These are phyloP conservation scores for Dicerorhinus sumatrensis DNA, from an alignment of 2,113 vertebrate species.

Conservation along the genomic window DNA sequence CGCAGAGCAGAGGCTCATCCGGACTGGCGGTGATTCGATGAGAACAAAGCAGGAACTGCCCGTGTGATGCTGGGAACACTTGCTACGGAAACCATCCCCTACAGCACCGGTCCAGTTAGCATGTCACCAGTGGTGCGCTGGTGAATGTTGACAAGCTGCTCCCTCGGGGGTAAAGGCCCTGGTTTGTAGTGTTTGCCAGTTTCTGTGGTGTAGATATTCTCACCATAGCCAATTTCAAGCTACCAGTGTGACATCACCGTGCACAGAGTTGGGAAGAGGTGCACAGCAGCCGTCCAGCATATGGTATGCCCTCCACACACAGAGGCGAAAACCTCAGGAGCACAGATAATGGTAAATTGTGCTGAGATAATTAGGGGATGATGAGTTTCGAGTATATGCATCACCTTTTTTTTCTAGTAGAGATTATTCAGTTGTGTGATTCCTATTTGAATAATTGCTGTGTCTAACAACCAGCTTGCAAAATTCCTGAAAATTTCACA, in stretches of 20 bases:
- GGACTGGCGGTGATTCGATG: fast-evolving
- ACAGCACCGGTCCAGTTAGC: fast-evolving
- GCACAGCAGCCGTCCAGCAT: fast-evolving
- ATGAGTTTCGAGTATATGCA: neutral
- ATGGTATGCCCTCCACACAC: fast-evolving
- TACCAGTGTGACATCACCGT: fast-evolving
- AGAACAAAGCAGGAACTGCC: no score
- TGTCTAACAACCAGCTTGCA: neutral
- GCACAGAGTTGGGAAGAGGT: neutral
- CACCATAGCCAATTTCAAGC: neutral
- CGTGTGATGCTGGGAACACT: fast-evolving
- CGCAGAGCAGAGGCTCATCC: fast-evolving
- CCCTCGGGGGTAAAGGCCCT: neutral
- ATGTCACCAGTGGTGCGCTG: fast-evolving
- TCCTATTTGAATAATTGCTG: neutral
- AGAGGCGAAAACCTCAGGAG: fast-evolving
- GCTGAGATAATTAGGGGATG: neutral
- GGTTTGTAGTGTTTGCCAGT: no score
- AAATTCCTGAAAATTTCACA: neutral
- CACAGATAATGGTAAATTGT: fast-evolving
- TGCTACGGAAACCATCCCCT: fast-evolving
- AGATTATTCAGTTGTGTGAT: neutral
- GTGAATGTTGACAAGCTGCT: no score
- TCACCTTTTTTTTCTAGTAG: neutral
- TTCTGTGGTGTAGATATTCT: neutral